phyloP scores from a whole-genome alignment of 2,113 vertebrate species.

The Sander vitreus region DNA sequence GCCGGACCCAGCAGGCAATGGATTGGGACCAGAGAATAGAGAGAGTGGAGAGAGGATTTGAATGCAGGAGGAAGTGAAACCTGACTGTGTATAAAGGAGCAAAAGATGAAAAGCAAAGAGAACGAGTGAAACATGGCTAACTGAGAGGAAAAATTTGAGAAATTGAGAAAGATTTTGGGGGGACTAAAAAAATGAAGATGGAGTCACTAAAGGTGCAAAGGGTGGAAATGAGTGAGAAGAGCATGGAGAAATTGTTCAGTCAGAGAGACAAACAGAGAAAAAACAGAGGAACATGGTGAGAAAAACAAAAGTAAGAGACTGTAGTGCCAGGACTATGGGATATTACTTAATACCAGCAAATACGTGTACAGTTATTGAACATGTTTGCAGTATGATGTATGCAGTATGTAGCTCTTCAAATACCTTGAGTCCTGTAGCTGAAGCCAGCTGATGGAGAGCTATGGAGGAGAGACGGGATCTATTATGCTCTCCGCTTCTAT shows the following conservation, averaged over 20 bases:
- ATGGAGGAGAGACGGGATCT: slow-evolving; percentile 9
- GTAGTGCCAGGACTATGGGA: neutral
- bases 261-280: neutral
- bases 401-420: neutral
- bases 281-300: neutral
- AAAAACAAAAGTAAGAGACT: neutral
- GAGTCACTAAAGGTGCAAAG: neutral
- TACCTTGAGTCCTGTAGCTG: slow-evolving; percentile 28
- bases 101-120: slow-evolving; percentile 19
- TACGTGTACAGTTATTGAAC: slow-evolving; percentile 9
- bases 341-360: slow-evolving; percentile 29
- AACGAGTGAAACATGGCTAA: slow-evolving; percentile 7
- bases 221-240: slow-evolving; percentile 9
- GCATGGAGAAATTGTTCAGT: neutral
- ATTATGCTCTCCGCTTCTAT: slow-evolving; percentile 32
- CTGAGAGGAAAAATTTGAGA: slow-evolving; percentile 20
- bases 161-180: slow-evolving; percentile 7
- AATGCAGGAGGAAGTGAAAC: slow-evolving; percentile 31
- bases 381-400: slow-evolving; percentile 20
- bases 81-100: slow-evolving; percentile 11
- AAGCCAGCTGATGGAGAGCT: slow-evolving; percentile 16
- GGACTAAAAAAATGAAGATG: neutral
- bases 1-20: slow-evolving; percentile 46
- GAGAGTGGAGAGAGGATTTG: neutral
- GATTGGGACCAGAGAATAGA: slow-evolving; percentile 49